Evolutionary conservation across 2,113 vertebrate species (phyloP), one percentile per base, ranked within the genome.

Genomic region (Gobiocypris rarus): DNA sequence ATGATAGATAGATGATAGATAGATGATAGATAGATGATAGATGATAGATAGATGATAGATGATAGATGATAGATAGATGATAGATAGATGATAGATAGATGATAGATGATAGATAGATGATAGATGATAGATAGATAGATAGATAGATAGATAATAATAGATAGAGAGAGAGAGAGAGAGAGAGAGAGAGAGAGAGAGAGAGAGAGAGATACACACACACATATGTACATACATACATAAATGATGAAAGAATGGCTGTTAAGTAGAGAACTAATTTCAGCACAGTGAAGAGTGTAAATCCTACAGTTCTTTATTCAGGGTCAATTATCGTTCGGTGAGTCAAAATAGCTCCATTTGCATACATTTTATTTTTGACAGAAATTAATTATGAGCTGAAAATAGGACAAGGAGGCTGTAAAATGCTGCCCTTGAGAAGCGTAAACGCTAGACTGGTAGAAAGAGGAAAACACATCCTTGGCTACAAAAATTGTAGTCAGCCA

Each of bases 321-420:
- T 88, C 88, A 82, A 82, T 86, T 81, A 74, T 48, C 28, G 19
- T 41, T 75, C 4, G 5, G 67, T 81, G 81, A 82, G 3, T 43
- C 75, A 71, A 88, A 90, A 89, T 86, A 87, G 67, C 84, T 85
- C 87, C 80, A 80, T 77, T 65, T 89, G 84, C 75, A 85, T 87
- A 88, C 86, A 92, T 92, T 88, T 82, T 52, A 91, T 89, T 91
- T 86, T 56, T 87, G 88, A 90, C 81, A 92, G 82, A 88, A 89
- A 90, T 88, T 79, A 89, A 92, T 91, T 86, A 89, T 69, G 31
- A 70, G 52, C 80, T 88, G 70, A 90, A 91, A 90, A 90, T 86
- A 89, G 81, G 82, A 87, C 86, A 84, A 87, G 81, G 56, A 77
- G 26, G 19, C 48, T 86, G 73, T 85, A 70, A 89, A 84, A 89